These are phyloP conservation scores for Trematocara marginatum DNA, from an alignment of 2,113 vertebrate genomes.

Conservation along the genomic window DNA sequence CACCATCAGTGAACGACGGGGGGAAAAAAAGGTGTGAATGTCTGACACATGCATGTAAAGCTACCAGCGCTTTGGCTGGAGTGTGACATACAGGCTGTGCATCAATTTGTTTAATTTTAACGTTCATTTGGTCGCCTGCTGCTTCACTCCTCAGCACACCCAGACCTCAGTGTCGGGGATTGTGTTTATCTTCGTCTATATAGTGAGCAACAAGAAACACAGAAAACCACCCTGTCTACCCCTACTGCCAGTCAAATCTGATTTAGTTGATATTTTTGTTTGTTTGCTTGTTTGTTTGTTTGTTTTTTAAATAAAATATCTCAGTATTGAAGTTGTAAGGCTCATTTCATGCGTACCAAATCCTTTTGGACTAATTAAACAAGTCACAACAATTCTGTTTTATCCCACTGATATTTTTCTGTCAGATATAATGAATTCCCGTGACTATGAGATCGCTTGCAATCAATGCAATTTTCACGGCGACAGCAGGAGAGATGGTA, in stretches of 20 bases:
- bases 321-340: not conserved
- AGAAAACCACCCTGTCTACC: not conserved
- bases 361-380: not conserved
- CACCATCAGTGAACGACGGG: constrained; percentile 26
- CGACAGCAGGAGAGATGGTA: not conserved
- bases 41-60: not conserved
- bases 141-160: not conserved
- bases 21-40: not conserved
- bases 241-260: not conserved
- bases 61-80: not conserved
- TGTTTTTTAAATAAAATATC: not conserved
- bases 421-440: not conserved
- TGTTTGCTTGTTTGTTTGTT: not conserved
- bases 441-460: not conserved
- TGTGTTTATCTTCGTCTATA: not conserved
- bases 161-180: not conserved
- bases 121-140: not conserved
- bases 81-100: not conserved
- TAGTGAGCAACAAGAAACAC: not conserved
- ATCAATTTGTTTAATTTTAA: not conserved
- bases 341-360: not conserved
- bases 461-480: not conserved
- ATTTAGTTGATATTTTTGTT: not conserved
- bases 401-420: not conserved
- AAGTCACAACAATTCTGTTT: not conserved